Percentiles rank a stretch among this genome's conserved stretches.
Conservation (phyloP, 2,888 invertebrate genomes). For the Polydrusus tereticollis region DNA sequence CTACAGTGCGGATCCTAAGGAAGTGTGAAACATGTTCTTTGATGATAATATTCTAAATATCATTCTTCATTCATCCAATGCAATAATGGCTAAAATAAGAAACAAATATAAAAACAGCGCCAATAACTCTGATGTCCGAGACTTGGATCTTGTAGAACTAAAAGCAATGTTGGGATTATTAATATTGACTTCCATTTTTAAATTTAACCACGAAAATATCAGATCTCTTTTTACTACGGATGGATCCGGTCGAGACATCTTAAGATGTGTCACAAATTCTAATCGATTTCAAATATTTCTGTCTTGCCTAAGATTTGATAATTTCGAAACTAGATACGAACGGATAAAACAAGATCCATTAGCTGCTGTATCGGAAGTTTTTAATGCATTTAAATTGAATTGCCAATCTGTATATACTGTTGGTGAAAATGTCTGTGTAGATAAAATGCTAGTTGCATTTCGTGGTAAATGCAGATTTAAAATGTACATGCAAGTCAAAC, state of each 20-base stretch:
- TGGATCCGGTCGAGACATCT: conserved; percentile 8
- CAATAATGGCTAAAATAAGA: too few relatives aligned
- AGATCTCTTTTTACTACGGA: background rate
- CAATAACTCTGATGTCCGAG: too few relatives aligned
- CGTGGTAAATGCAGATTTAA: conserved; percentile 11
- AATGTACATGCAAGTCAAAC: conserved; percentile 29
- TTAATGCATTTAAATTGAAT: background rate
- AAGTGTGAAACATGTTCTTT: too few relatives aligned
- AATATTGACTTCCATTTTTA: conserved; percentile 1
- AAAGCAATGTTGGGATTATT: background rate
- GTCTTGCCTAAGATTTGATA: background rate
- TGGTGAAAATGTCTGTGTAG: conserved; percentile 5
- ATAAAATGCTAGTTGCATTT: conserved; percentile 29
- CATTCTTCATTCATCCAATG: too few relatives aligned
- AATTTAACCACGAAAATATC: background rate
- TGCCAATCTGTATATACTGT: background rate
- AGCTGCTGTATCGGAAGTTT: too few relatives aligned
- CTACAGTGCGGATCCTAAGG: too few relatives aligned
- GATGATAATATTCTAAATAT: too few relatives aligned
- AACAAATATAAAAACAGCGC: background rate
- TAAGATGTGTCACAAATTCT: conserved; percentile 7
- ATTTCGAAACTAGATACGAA: background rate
- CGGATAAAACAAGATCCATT: background rate
- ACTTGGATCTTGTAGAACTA: too few relatives aligned
- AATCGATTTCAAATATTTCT: background rate